A percentile compares a stretch with the other conserved stretches of the same genome.
Evolutionary conservation across 92 coral and sea anemone species (phyloP).

Genomic region (Zoanthus sociatus): DNA sequence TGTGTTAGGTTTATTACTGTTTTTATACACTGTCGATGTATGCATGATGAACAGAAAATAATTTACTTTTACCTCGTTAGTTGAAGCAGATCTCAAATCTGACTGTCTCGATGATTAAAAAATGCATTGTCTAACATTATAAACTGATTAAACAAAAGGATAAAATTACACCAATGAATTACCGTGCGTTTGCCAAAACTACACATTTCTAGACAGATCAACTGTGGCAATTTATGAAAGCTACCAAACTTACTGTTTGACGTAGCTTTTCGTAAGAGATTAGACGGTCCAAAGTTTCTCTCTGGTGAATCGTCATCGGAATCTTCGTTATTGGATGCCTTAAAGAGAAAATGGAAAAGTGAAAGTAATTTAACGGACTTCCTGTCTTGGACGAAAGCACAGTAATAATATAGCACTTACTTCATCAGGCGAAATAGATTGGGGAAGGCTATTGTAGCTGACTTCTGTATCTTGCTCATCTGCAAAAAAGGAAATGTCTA

Average conservation of each 20-base stretch:
- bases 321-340: constrained; percentile 28
- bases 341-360: background rate
- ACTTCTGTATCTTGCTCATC: constrained; percentile 31
- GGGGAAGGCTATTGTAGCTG: constrained; percentile 13
- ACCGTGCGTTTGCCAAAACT: too few relatives aligned
- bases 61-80: background rate
- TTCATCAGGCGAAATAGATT: background rate
- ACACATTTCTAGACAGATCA: too few relatives aligned
- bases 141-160: background rate
- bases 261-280: constrained; percentile 9
- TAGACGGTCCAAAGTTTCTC: background rate
- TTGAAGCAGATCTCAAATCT: background rate
- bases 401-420: background rate
- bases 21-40: too few relatives aligned
- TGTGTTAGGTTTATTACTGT: background rate
- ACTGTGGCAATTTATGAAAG: too few relatives aligned
- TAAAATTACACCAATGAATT: background rate
- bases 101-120: background rate
- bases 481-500: background rate
- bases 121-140: background rate
- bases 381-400: background rate
- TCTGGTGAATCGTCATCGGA: constrained; percentile 12
- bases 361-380: background rate
- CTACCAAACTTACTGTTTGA: constrained; percentile 30
- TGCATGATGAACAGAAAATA: background rate